phyloP scores from a whole-genome alignment of 2,797 vertebrate genomes.

The Holocentrus rufus region DNA sequence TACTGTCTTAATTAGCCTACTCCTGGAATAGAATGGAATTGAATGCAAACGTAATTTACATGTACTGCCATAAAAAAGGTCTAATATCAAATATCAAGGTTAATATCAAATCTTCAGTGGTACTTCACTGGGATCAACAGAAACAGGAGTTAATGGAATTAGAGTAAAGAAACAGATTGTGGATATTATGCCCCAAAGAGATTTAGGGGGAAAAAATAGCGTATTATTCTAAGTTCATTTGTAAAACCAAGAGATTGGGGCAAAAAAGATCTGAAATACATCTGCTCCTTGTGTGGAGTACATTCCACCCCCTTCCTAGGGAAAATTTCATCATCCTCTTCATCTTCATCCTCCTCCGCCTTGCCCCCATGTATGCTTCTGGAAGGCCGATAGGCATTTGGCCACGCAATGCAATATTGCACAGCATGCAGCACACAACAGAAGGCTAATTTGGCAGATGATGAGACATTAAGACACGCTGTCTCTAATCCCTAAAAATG shows the following conservation, averaged over 20 bases:
- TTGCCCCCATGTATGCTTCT: conserved; percentile 11
- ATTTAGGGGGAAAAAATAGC: not conserved
- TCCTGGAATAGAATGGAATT: too few relatives aligned
- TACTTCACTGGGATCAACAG: not conserved
- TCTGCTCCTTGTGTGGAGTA: not conserved
- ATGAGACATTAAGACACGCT: conserved; percentile 8
- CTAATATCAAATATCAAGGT: not conserved
- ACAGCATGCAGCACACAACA: conserved; percentile 19
- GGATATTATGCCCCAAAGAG: not conserved
- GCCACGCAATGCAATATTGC: conserved; percentile 18
- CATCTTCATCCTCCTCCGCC: conserved; percentile 14
- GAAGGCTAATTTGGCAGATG: conserved; percentile 27
- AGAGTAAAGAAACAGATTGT: not conserved
- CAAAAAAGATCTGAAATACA: not conserved
- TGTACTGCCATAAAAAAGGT: too few relatives aligned
- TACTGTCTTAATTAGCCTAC: too few relatives aligned
- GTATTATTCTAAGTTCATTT: not conserved
- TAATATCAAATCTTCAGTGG: not conserved
- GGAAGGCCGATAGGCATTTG: conserved; percentile 34
- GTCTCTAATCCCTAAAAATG: conserved; percentile 40
- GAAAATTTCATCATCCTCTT: conserved; percentile 5
- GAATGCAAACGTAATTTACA: too few relatives aligned
- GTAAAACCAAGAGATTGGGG: not conserved
- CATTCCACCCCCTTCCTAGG: not conserved
- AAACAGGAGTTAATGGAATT: not conserved